These are phyloP conservation scores for Phasianus colchicus DNA, from an alignment of 2,113 vertebrate species.

Conservation along the genomic window DNA sequence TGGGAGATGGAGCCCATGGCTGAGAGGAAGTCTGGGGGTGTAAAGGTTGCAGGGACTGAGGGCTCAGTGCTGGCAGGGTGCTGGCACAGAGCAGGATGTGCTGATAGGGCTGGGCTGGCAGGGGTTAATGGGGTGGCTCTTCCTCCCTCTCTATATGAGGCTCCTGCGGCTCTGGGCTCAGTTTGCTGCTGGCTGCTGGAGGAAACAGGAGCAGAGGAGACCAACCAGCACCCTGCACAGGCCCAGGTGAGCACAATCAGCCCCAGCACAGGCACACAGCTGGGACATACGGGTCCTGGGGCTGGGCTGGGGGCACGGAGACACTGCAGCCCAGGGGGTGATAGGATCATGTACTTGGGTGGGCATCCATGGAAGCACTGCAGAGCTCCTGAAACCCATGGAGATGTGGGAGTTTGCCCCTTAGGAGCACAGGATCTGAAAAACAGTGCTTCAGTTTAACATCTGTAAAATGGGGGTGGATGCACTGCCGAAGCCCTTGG, in stretches of 20 bases:
- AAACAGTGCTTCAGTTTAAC: background rate
- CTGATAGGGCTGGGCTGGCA: constrained; percentile 2
- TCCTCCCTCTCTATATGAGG: constrained; percentile 31
- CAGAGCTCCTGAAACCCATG: rapidly evolving
- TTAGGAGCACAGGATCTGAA: background rate
- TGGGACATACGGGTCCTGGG: background rate
- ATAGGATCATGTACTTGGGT: rapidly evolving
- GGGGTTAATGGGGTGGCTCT: constrained; percentile 78
- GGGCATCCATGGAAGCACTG: background rate
- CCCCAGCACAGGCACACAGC: background rate
- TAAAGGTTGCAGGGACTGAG: background rate
- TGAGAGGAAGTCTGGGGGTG: background rate
- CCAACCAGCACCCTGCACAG: background rate
- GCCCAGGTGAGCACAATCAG: constrained; percentile 1
- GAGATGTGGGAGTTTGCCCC: background rate
- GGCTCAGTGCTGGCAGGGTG: no score
- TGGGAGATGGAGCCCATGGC: background rate
- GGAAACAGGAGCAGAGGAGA: background rate
- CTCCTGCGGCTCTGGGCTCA: background rate
- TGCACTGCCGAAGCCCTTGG: rapidly evolving
- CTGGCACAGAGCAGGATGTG: background rate
- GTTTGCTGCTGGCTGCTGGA: background rate
- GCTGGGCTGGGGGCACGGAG: background rate
- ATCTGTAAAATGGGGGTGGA: rapidly evolving
- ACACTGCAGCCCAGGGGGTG: rapidly evolving